phyloP scores from a whole-genome alignment of 2,797 vertebrate species.

The Muraenolepis orangiensis region DNA sequence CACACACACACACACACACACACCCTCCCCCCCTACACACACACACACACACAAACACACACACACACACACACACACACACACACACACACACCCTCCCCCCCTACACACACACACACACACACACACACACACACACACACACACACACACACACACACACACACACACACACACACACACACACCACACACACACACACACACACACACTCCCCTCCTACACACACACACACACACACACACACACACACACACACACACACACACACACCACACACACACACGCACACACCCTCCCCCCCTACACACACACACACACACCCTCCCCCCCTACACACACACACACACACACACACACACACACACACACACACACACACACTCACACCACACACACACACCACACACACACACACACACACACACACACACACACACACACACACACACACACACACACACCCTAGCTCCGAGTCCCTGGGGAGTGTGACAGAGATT shows the following conservation, averaged over 20 bases:
- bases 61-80: slow-evolving; percentile 13
- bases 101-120: too few species aligned
- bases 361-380: not conserved
- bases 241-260: too few species aligned
- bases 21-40: too few species aligned
- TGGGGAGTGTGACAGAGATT: slow-evolving; percentile 64
- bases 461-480: slow-evolving; percentile 26
- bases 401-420: slow-evolving; percentile 9
- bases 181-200: slow-evolving; percentile 6
- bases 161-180: slow-evolving; percentile 11
- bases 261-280: not conserved
- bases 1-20: too few species aligned
- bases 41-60: slow-evolving; percentile 12
- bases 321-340: not conserved
- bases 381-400: slow-evolving; percentile 11
- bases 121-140: not conserved
- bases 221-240: too few species aligned
- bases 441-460: slow-evolving; percentile 16
- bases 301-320: not conserved
- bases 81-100: too few species aligned
- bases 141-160: slow-evolving; percentile 3
- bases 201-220: slow-evolving; percentile 21
- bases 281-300: not conserved
- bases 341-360: not conserved
- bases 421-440: slow-evolving; percentile 10